Evolutionary conservation across 2,888 invertebrate species (phyloP).

Genomic region (Slavum lentiscoides): DNA sequence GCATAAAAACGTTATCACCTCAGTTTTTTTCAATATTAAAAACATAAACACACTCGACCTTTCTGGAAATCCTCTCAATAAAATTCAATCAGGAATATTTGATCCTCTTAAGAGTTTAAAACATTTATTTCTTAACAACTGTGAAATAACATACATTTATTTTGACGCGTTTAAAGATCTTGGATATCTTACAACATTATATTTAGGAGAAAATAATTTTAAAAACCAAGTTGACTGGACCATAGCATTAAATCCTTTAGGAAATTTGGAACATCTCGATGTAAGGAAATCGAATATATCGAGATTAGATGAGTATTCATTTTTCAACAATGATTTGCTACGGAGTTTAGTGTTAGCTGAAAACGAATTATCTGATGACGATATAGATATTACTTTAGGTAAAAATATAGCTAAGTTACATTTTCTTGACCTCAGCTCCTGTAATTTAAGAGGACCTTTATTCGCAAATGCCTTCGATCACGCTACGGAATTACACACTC

Average conservation of each 20-base stretch:
- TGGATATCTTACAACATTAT: slow-evolving; percentile 68
- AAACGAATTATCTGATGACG: slow-evolving; percentile 69
- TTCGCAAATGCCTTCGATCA: slow-evolving; percentile 72
- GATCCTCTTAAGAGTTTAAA: slow-evolving; percentile 70
- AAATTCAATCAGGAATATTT: slow-evolving; percentile 66
- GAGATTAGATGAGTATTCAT: slow-evolving; percentile 68
- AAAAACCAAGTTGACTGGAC: no score
- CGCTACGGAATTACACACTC: slow-evolving; percentile 68
- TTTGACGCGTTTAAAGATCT: slow-evolving; percentile 66
- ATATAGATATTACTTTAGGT: slow-evolving; percentile 69
- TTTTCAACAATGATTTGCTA: slow-evolving; percentile 69
- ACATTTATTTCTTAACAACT: slow-evolving; percentile 68
- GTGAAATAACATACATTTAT: slow-evolving; percentile 66
- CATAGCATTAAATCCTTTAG: no score
- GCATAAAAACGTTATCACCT: slow-evolving; percentile 65
- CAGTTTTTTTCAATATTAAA: slow-evolving; percentile 71
- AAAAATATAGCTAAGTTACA: slow-evolving; percentile 69
- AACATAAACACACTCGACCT: slow-evolving; percentile 69
- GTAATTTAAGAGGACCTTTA: slow-evolving; percentile 69
- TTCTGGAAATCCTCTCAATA: slow-evolving; percentile 69
- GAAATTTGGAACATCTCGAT: no score
- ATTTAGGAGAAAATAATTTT: slow-evolving; percentile 66
- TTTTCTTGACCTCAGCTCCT: slow-evolving; percentile 70
- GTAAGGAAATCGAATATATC: slow-evolving; percentile 67
- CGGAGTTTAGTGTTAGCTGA: slow-evolving; percentile 68